Evolutionary conservation across 2,888 invertebrate species (phyloP).

Genomic region (Nephrocerus scutellatus): DNA sequence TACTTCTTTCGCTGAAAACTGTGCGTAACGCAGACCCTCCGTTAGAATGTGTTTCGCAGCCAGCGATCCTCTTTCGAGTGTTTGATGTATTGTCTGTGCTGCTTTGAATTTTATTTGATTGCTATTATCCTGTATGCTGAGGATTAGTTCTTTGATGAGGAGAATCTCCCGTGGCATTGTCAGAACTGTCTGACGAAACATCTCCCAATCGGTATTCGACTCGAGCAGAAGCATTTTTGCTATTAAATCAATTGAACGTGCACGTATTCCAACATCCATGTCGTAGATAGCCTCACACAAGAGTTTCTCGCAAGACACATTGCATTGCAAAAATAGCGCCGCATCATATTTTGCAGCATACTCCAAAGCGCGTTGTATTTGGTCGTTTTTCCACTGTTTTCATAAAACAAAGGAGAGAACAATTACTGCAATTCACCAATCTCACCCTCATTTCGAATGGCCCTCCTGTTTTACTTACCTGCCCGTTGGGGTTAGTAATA

Average conservation of each 20-base stretch:
- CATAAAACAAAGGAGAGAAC: not conserved
- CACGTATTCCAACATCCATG: constrained; percentile 39
- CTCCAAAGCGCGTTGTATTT: constrained; percentile 38
- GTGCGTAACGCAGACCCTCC: constrained; percentile 35
- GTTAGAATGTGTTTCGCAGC: constrained; percentile 36
- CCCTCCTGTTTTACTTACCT: constrained; percentile 27
- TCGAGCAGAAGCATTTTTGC: constrained; percentile 37
- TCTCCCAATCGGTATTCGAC: constrained; percentile 42
- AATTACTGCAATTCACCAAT: not conserved
- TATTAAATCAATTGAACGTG: constrained; percentile 38
- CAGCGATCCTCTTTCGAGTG: constrained; percentile 35
- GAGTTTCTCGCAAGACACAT: constrained; percentile 39
- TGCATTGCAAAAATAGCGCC: constrained; percentile 43
- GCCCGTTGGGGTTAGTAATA: constrained; percentile 38
- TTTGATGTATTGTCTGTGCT: constrained; percentile 35
- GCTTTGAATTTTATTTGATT: constrained; percentile 41
- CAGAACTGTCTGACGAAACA: constrained; percentile 43
- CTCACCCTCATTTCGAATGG: not conserved
- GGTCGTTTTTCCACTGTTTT: constrained; percentile 36
- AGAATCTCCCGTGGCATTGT: constrained; percentile 41
- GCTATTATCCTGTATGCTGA: constrained; percentile 36
- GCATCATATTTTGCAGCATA: constrained; percentile 47
- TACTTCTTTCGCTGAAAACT: constrained; percentile 30
- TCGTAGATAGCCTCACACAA: constrained; percentile 36
- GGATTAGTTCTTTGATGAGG: constrained; percentile 36